Percentiles rank a stretch among this genome's conserved stretches.
Conservation (phyloP, 2,113 vertebrate genomes). For the Odobenus rosmarus region DNA sequence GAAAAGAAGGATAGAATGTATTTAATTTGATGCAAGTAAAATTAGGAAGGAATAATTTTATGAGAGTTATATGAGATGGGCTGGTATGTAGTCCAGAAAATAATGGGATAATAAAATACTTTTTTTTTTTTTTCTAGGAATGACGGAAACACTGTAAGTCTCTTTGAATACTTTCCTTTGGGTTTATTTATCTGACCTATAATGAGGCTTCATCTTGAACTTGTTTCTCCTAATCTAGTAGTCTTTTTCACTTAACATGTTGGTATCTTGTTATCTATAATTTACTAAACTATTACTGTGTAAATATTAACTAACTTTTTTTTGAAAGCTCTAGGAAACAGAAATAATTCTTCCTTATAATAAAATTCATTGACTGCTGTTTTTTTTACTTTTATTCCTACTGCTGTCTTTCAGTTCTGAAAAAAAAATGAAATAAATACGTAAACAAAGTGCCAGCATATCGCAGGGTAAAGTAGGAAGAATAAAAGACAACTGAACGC, state of each 20-base stretch:
- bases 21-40: background rate
- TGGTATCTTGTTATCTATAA: slow-evolving; percentile 71
- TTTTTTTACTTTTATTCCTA: slow-evolving; percentile 28
- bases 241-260: slow-evolving; percentile 61
- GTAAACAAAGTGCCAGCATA: background rate
- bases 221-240: background rate
- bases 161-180: background rate
- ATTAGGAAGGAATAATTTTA: background rate
- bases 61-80: background rate
- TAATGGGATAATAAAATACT: background rate
- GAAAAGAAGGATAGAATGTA: background rate
- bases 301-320: slow-evolving; percentile 69
- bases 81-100: background rate
- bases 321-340: slow-evolving; percentile 15
- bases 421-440: slow-evolving; percentile 7
- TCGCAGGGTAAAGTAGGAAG: background rate
- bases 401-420: background rate
- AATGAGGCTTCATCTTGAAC: slow-evolving; percentile 61
- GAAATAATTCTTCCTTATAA: slow-evolving; percentile 52
- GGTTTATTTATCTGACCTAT: background rate
- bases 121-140: background rate
- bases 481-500: background rate
- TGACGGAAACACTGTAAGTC: background rate
- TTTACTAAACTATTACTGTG: slow-evolving; percentile 68
- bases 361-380: background rate